Conservation (phyloP, 2,113 vertebrate genomes). For the Calyptommatus sinebrachiatus region DNA sequence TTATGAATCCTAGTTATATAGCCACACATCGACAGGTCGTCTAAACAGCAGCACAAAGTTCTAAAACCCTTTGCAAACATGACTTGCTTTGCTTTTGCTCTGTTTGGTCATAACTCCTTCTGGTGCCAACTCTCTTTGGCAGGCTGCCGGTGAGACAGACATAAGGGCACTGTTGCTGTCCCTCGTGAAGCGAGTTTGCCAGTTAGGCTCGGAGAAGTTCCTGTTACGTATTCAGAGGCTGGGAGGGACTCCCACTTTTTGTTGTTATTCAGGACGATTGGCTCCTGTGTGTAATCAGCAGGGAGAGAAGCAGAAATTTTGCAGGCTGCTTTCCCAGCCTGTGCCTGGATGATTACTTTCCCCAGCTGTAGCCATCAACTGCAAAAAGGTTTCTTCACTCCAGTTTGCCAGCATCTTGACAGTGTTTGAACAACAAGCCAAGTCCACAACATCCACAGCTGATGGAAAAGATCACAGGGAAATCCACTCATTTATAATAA, state of each 20-base stretch:
- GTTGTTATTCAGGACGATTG: not conserved
- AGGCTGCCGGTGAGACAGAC: slow-evolving; percentile 20
- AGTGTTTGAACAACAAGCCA: not conserved
- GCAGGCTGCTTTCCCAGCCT: not conserved
- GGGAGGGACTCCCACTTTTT: not conserved
- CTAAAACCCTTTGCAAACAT: slow-evolving; percentile 24
- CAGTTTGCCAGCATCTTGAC: not conserved
- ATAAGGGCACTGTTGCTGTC: not conserved
- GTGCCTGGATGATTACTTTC: not conserved
- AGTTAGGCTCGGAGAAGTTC: slow-evolving; percentile 2
- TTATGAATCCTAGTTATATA: slow-evolving; percentile 15
- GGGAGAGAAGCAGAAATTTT: not conserved
- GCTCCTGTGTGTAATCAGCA: not conserved
- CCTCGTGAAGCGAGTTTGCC: slow-evolving; percentile 2
- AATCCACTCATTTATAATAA: not conserved
- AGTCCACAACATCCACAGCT: not conserved
- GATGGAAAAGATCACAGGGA: not conserved
- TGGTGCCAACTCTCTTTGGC: slow-evolving; percentile 15
- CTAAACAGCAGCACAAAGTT: not conserved
- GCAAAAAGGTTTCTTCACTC: not conserved
- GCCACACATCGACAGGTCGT: slow-evolving; percentile 21
- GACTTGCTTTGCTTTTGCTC: slow-evolving; percentile 32
- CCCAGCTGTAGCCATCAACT: not conserved
- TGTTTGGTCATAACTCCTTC: slow-evolving; percentile 21
- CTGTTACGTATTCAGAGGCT: not conserved